A percentile compares a stretch with the other conserved stretches of the same genome.
Evolutionary conservation across 2,888 invertebrate species (phyloP).

Genomic region (Craniophora ligustri): DNA sequence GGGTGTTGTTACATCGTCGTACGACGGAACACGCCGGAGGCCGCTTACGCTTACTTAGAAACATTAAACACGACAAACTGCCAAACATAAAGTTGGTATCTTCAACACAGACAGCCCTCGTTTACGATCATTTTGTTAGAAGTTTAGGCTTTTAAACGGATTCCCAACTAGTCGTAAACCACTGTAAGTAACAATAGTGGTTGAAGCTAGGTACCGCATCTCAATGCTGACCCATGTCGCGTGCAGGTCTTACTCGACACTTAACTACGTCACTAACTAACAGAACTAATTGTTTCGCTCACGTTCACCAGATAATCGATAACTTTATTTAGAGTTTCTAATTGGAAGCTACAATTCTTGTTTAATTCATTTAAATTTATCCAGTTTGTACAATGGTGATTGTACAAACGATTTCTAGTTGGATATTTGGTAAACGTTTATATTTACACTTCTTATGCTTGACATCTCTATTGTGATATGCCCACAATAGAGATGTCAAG

Average conservation of each 20-base stretch:
- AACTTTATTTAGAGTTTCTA: conserved; percentile 1
- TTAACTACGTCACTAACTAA: conserved; percentile 31
- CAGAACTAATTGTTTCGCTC: conserved; percentile 39
- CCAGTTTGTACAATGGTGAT: too few species aligned
- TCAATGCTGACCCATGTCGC: conserved; percentile 31
- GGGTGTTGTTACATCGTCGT: too few species aligned
- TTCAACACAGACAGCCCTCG: conserved; percentile 4
- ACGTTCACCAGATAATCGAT: conserved; percentile 6
- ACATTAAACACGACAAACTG: background rate
- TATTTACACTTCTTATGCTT: too few species aligned
- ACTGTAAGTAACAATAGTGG: conserved; percentile 18
- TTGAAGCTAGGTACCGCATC: conserved; percentile 27
- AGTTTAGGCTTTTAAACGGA: conserved; percentile 38
- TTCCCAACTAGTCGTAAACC: conserved; percentile 39
- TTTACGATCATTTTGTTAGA: conserved; percentile 34
- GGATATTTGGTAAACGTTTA: too few species aligned
- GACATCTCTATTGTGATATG: too few species aligned
- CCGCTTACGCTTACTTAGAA: background rate
- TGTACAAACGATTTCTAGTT: too few species aligned
- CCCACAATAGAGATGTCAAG: too few species aligned
- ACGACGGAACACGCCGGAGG: too few species aligned
- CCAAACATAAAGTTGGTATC: conserved; percentile 21
- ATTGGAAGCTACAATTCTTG: background rate
- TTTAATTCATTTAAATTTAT: too few species aligned
- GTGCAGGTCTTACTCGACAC: conserved; percentile 43